phyloP scores from a whole-genome alignment of 2,113 vertebrate genomes.

The Nycticryphes semicollaris region DNA sequence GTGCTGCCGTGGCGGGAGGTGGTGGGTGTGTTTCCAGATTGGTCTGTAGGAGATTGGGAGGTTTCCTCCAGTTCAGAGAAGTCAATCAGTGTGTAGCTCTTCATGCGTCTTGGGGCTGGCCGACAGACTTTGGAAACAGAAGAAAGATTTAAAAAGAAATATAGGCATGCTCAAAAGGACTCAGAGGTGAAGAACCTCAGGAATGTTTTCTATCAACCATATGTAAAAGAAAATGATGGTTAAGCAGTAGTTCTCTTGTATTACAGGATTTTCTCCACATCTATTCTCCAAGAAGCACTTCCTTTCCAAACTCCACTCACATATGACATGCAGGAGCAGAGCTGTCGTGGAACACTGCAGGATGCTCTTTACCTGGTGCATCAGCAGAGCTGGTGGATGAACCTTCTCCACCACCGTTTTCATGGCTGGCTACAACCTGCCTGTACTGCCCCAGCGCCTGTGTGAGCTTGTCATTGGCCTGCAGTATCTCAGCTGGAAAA shows the following conservation, averaged over 20 bases:
- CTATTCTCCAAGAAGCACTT: neutral
- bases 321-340: neutral
- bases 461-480: conserved; percentile 82
- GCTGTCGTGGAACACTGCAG: rapidly evolving
- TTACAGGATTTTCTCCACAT: neutral
- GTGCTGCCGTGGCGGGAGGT: neutral
- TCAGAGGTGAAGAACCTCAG: neutral
- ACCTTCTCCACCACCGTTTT: conserved; percentile 7
- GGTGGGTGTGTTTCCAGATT: rapidly evolving
- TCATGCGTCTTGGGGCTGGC: conserved; percentile 52
- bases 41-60: neutral
- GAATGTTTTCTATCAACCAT: neutral
- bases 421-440: conserved; percentile 45
- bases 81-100: conserved; percentile 85
- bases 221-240: rapidly evolving
- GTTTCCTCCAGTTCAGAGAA: conserved; percentile 74
- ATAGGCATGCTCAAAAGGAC: rapidly evolving
- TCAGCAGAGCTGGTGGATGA: neutral
- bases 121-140: conserved; percentile 38
- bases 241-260: neutral
- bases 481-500: conserved; percentile 79
- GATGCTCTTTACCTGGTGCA: conserved; percentile 40
- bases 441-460: conserved; percentile 74
- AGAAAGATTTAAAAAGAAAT: neutral
- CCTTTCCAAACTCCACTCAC: neutral